Percentiles rank a stretch among this genome's conserved stretches.
Conservation (phyloP, 2,113 vertebrate genomes). For the Phodopus roborovskii region DNA sequence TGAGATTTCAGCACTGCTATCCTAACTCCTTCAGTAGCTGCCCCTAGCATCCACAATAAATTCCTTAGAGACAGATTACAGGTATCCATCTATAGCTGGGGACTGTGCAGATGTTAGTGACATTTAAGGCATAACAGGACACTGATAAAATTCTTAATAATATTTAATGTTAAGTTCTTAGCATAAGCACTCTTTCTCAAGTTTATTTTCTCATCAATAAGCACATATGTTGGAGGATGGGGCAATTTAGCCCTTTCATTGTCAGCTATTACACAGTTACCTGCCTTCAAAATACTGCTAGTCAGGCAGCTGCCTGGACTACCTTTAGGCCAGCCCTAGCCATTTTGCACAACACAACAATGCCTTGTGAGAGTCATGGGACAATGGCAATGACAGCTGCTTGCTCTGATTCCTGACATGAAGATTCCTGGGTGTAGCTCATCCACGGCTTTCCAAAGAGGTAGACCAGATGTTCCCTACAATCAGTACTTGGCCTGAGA, state of each 20-base stretch:
- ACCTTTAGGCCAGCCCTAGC: not conserved
- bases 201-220: not conserved
- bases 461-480: not conserved
- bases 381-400: not conserved
- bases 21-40: not conserved
- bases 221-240: not conserved
- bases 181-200: not conserved
- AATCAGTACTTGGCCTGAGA: not conserved
- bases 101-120: not conserved
- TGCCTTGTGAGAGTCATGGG: not conserved
- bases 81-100: not conserved
- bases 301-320: not conserved
- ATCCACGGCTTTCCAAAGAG: not conserved
- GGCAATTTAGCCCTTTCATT: not conserved
- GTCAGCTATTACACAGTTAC: not conserved
- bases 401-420: not conserved
- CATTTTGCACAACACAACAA: not conserved
- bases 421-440: not conserved
- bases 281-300: not conserved
- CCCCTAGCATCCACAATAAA: not conserved
- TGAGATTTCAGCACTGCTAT: not conserved
- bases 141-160: not conserved
- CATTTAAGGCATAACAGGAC: not conserved
- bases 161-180: not conserved
- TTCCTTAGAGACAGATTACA: not conserved